Evolutionary conservation across 2,888 invertebrate species (phyloP).

Genomic region (Drosophila austrosaltans): DNA sequence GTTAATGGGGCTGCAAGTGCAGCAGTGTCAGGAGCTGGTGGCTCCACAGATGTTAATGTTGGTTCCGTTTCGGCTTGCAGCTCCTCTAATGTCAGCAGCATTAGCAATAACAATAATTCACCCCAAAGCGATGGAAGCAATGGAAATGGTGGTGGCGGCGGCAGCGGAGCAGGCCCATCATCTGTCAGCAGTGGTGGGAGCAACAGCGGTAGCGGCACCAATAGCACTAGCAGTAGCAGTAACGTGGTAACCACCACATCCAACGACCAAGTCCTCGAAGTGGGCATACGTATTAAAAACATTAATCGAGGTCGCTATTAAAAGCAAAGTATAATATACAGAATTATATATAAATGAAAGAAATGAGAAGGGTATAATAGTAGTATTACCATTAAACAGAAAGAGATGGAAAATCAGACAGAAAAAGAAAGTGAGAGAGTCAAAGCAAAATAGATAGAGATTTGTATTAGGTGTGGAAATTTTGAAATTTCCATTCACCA

Average conservation of each 20-base stretch:
- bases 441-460: constrained; percentile 2
- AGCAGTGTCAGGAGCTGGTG: constrained; percentile 42
- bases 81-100: constrained; percentile 51
- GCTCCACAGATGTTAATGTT: constrained; percentile 47
- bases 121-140: constrained; percentile 69
- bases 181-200: constrained; percentile 40
- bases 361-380: neutral
- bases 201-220: constrained; percentile 44
- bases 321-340: constrained; percentile 7
- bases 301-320: constrained; percentile 80
- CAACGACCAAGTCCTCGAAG: constrained; percentile 81
- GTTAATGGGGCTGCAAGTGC: constrained; percentile 51
- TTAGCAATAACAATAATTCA: constrained; percentile 65
- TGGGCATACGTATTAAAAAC: constrained; percentile 83
- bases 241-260: constrained; percentile 23
- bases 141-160: constrained; percentile 53
- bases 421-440: constrained; percentile 6
- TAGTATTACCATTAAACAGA: constrained; percentile 2
- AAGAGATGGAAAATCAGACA: neutral
- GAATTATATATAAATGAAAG: neutral
- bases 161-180: constrained; percentile 19
- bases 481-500: neutral
- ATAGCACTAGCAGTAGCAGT: constrained; percentile 46
- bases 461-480: too few relatives aligned
- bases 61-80: constrained; percentile 55